A percentile compares a stretch with the other conserved stretches of the same genome.
Conservation (phyloP, 2,888 invertebrate genomes). For the Amphiduros pacificus region DNA sequence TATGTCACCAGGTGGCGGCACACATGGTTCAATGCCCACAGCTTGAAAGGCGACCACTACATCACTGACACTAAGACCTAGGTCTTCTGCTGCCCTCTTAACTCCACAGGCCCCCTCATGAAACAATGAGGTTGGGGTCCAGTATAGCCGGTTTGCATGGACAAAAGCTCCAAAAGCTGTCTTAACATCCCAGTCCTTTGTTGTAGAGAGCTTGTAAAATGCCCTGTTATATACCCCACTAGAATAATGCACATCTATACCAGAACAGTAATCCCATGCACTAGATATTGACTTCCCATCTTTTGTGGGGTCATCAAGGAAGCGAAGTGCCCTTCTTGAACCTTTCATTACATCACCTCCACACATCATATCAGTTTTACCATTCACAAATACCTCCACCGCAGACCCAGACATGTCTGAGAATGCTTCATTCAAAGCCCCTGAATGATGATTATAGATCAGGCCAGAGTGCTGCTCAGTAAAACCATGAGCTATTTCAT, state of each 20-base stretch:
- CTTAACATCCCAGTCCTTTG: conserved; percentile 27
- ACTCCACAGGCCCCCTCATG: conserved; percentile 37
- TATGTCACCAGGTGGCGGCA: conserved; percentile 19
- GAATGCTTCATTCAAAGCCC: conserved; percentile 41
- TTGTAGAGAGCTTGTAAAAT: conserved; percentile 33
- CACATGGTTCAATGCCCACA: conserved; percentile 36
- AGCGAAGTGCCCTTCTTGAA: conserved; percentile 23
- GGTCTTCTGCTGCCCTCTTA: conserved; percentile 35
- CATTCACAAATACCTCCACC: conserved; percentile 24
- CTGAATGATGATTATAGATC: conserved; percentile 34
- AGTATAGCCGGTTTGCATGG: conserved; percentile 35
- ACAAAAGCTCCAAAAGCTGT: conserved; percentile 34
- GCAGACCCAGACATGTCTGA: conserved; percentile 38
- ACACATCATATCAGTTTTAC: conserved; percentile 24
- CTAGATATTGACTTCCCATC: conserved; percentile 34
- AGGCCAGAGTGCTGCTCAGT: conserved; percentile 34
- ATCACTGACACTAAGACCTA: conserved; percentile 27
- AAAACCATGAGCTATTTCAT: conserved; percentile 40
- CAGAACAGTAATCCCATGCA: conserved; percentile 21
- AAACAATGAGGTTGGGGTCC: conserved; percentile 31
- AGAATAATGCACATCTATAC: conserved; percentile 34
- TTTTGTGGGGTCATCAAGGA: conserved; percentile 33
- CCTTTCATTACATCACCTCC: conserved; percentile 25
- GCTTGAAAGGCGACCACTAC: conserved; percentile 29
- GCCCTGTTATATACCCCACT: conserved; percentile 37